phyloP scores from a whole-genome alignment of 1,140 invertebrate species.

The Melanaphis sacchari region DNA sequence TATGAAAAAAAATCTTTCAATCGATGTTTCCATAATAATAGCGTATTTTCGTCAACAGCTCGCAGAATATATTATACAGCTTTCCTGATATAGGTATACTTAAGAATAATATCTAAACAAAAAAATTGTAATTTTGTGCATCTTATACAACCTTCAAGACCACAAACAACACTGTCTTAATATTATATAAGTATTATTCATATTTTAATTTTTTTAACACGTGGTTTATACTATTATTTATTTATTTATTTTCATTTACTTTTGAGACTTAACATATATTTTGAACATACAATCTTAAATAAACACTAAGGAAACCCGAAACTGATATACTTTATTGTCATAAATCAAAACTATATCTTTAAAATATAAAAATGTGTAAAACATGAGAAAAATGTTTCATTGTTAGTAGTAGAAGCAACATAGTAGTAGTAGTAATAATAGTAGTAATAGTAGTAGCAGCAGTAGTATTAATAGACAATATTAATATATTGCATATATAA shows the following conservation, averaged over 20 bases:
- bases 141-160: not conserved
- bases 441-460: not conserved
- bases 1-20: not conserved
- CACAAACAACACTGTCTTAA: not conserved
- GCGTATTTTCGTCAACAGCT: not conserved
- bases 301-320: not conserved
- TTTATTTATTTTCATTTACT: not conserved
- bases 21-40: not conserved
- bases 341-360: not conserved
- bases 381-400: not conserved
- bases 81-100: not conserved
- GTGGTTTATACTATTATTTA: conserved; percentile 3
- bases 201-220: not conserved
- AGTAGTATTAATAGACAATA: not conserved
- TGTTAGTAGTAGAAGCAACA: no score
- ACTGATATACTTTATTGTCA: not conserved
- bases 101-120: not conserved
- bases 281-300: not conserved
- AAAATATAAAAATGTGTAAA: not conserved
- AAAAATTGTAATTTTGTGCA: not conserved
- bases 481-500: not conserved
- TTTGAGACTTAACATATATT: not conserved
- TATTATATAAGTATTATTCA: not conserved
- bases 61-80: not conserved
- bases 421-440: not conserved